Conservation (phyloP, 92 coral and sea anemone genomes). For the Chrysogorgia sp. region DNA sequence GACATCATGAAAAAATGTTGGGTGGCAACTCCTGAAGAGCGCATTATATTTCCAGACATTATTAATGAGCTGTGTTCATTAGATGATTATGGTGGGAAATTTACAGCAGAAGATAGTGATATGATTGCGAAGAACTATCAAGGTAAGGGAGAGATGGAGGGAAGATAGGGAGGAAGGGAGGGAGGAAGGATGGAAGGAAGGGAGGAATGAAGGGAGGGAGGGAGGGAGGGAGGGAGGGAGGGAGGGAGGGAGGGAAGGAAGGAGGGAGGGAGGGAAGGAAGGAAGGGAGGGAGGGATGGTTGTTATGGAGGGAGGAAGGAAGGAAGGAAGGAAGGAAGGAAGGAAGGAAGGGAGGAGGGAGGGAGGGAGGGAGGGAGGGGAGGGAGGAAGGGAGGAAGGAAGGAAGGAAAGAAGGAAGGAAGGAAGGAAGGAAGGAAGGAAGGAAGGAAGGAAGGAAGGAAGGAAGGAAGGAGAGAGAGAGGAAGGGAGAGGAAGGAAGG, state of each 20-base stretch:
- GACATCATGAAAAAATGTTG: constrained; percentile 89
- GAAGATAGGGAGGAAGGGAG: neutral
- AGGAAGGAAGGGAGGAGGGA: neutral
- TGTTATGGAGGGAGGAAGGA: neutral
- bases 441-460: constrained; percentile 17
- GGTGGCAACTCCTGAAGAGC: constrained; percentile 64
- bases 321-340: neutral
- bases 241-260: constrained; percentile 30
- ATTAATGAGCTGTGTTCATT: constrained; percentile 37
- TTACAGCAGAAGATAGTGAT: constrained; percentile 10
- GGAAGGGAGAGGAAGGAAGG: neutral
- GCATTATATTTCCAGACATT: constrained; percentile 20
- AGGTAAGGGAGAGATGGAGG: neutral
- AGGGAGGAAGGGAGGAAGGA: constrained; percentile 18
- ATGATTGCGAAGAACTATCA: constrained; percentile 3
- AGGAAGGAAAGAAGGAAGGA: constrained; percentile 13
- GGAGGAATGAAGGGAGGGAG: constrained; percentile 20
- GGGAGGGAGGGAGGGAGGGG: neutral
- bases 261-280: neutral
- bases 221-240: constrained; percentile 29
- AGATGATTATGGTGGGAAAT: constrained; percentile 29
- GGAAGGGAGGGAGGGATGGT: neutral
- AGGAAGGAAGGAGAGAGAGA: neutral
- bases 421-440: constrained; percentile 20
- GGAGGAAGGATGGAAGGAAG: neutral